Conservation (phyloP, 1,140 invertebrate genomes). For the Arctopsyche grandis region DNA sequence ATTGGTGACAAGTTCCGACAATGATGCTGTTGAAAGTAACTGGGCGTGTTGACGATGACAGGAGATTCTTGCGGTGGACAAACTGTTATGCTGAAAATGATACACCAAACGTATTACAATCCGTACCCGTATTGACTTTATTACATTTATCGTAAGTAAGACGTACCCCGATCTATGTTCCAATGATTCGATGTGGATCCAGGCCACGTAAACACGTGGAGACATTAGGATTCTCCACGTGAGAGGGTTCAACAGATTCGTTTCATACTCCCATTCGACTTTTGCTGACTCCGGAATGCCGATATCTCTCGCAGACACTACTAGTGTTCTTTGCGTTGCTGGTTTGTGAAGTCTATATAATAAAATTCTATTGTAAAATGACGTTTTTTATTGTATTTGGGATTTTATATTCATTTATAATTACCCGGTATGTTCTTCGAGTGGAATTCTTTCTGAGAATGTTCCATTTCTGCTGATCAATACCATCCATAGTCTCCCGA, state of each 20-base stretch:
- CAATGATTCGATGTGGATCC: constrained; percentile 76
- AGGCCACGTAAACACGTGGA: constrained; percentile 76
- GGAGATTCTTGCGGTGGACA: constrained; percentile 69
- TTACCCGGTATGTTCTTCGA: constrained; percentile 66
- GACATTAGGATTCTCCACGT: constrained; percentile 82
- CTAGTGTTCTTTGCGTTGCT: constrained; percentile 73
- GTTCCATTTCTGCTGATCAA: constrained; percentile 72
- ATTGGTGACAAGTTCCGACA: constrained; percentile 57
- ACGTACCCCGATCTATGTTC: constrained; percentile 73
- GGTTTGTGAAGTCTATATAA: constrained; percentile 69
- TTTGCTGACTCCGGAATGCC: constrained; percentile 72
- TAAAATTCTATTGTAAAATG: constrained; percentile 10
- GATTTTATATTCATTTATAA: too few relatives aligned
- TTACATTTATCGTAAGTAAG: constrained; percentile 36
- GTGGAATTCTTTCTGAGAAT: constrained; percentile 69
- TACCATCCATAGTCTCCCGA: constrained; percentile 76
- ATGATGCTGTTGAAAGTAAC: constrained; percentile 66
- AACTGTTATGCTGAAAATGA: constrained; percentile 67
- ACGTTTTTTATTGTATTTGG: too few relatives aligned
- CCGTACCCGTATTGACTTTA: not conserved
- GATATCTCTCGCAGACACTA: constrained; percentile 74
- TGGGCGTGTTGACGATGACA: constrained; percentile 66
- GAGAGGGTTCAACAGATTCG: constrained; percentile 81
- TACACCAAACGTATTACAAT: constrained; percentile 42
- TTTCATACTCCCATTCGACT: constrained; percentile 81